These are phyloP conservation scores for Forbesichthys agassizii DNA, from an alignment of 2,113 vertebrate genomes.

Conservation along the genomic window DNA sequence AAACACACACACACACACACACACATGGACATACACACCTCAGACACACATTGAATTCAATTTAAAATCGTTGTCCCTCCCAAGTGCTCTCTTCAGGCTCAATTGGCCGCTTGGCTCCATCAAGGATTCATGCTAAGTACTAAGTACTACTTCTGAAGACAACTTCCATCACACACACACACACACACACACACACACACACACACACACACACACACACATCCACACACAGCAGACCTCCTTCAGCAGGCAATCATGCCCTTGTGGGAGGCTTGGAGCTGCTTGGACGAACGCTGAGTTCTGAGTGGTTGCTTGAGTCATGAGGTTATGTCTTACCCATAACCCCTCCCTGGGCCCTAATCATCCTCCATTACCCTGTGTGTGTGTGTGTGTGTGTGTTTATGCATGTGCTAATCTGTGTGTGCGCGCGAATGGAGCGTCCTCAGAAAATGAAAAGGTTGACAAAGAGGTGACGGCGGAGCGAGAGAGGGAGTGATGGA, in stretches of 20 bases:
- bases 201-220: constrained; percentile 15
- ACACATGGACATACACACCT: not conserved
- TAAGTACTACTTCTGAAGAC: constrained; percentile 40
- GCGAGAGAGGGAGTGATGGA: constrained; percentile 43
- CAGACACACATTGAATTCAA: constrained; percentile 25
- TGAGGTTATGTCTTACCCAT: constrained; percentile 64
- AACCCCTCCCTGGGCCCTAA: constrained; percentile 52
- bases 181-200: not conserved
- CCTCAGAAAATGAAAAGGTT: constrained; percentile 48
- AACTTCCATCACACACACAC: constrained; percentile 29
- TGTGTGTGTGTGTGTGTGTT: constrained; percentile 4
- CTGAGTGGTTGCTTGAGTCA: constrained; percentile 66
- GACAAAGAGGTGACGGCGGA: constrained; percentile 47
- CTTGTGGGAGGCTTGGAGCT: constrained; percentile 62
- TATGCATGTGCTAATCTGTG: constrained; percentile 1
- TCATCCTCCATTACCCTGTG: constrained; percentile 56
- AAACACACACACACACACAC: not conserved
- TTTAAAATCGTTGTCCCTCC: constrained; percentile 61
- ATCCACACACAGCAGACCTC: constrained; percentile 20
- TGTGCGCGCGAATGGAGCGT: constrained; percentile 25
- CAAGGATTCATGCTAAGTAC: constrained; percentile 68
- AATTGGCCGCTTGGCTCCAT: constrained; percentile 56
- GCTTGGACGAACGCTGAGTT: constrained; percentile 34
- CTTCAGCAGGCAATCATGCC: constrained; percentile 70
- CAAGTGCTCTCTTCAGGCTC: constrained; percentile 66